These are phyloP conservation scores for Trichoplax adhaerens DNA, from an alignment of 37 sponge, comb jelly and placozoan species.

Conservation along the genomic window DNA sequence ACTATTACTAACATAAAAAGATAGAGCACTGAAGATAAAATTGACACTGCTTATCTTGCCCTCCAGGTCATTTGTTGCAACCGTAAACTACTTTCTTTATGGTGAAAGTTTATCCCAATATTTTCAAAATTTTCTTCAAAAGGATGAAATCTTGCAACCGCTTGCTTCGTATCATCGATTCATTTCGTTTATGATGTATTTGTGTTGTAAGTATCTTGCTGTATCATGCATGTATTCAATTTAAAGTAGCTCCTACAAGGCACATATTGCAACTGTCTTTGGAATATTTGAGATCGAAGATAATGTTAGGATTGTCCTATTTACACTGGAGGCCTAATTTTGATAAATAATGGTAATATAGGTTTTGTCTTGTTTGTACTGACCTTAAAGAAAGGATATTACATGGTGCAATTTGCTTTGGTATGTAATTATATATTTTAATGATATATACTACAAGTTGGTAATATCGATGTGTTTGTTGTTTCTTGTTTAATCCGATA, in stretches of 20 bases:
- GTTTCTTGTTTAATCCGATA: too few species aligned
- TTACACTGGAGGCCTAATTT: not conserved
- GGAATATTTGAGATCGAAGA: too few species aligned
- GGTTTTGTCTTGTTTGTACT: slow-evolving; percentile 80
- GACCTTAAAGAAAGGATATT: slow-evolving; percentile 62
- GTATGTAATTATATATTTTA: slow-evolving; percentile 11
- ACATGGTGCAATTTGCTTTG: slow-evolving; percentile 63
- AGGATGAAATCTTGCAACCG: slow-evolving; percentile 3
- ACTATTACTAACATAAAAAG: not conserved
- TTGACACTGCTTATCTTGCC: not conserved
- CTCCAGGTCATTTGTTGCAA: slow-evolving; percentile 54
- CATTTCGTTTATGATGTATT: slow-evolving; percentile 62
- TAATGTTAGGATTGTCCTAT: too few species aligned
- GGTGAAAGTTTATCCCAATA: slow-evolving; percentile 53
- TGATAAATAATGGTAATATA: not conserved
- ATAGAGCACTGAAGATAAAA: not conserved
- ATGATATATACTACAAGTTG: not conserved
- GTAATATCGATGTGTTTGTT: not conserved
- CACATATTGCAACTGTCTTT: too few species aligned
- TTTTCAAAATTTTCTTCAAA: slow-evolving; percentile 31
- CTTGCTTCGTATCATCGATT: slow-evolving; percentile 62
- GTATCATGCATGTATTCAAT: not conserved
- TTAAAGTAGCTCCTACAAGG: too few species aligned
- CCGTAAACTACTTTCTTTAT: slow-evolving; percentile 57
- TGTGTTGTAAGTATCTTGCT: slow-evolving; percentile 31